Conservation (phyloP, 2,113 vertebrate species). For the Urocynchramus pylzowi region DNA sequence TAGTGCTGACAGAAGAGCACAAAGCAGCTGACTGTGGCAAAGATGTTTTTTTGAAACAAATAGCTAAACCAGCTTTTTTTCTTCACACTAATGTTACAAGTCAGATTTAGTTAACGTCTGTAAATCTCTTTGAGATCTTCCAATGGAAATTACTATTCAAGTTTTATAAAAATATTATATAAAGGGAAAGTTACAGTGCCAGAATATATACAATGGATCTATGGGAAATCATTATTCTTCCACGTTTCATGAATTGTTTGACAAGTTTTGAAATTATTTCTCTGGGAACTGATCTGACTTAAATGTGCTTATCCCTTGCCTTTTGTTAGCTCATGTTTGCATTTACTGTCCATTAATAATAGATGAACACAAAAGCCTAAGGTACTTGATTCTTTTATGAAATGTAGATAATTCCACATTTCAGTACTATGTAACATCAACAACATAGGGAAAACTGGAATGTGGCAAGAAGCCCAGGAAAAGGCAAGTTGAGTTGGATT, state of each 20-base stretch:
- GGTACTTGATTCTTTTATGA: slow-evolving; percentile 56
- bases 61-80: background rate
- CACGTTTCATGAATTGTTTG: slow-evolving; percentile 58
- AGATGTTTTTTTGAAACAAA: background rate
- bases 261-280: slow-evolving; percentile 66
- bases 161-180: slow-evolving; percentile 5
- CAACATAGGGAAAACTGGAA: slow-evolving; percentile 33
- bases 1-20: background rate
- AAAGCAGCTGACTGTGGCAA: background rate
- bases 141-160: slow-evolving; percentile 15
- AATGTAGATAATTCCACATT: slow-evolving; percentile 56
- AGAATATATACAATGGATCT: slow-evolving; percentile 48
- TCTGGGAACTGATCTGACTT: slow-evolving; percentile 51
- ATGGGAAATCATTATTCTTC: slow-evolving; percentile 65
- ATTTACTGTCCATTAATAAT: slow-evolving; percentile 58
- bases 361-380: slow-evolving; percentile 39
- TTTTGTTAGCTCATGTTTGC: slow-evolving; percentile 54
- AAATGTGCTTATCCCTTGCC: slow-evolving; percentile 62
- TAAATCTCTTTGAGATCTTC: slow-evolving; percentile 11
- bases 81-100: background rate
- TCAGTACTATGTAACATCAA: slow-evolving; percentile 59
- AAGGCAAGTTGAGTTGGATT: background rate
- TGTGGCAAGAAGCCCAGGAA: slow-evolving; percentile 61
- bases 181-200: slow-evolving; percentile 35
- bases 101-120: background rate